Conservation (phyloP, 2,888 invertebrate genomes). For the Phytoseiulus persimilis region DNA sequence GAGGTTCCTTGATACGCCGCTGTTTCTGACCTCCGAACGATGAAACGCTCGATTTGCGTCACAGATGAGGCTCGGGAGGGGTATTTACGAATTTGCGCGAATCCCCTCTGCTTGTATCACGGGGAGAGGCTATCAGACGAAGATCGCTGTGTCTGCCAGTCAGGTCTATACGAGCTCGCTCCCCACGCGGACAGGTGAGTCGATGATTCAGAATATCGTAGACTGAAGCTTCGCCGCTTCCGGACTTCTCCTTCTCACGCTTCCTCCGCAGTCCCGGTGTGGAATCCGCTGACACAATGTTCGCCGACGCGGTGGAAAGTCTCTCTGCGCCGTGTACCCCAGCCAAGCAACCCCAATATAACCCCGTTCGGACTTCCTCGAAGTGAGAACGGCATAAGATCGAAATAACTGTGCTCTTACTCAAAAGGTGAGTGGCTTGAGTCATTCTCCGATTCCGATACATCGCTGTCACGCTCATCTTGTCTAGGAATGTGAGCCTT, state of each 20-base stretch:
- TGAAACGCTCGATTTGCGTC: not conserved
- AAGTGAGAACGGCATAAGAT: not conserved
- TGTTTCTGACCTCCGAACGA: too few species aligned
- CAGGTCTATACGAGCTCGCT: slow-evolving; percentile 14
- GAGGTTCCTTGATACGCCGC: too few species aligned
- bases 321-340: slow-evolving; percentile 26
- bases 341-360: not conserved
- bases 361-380: not conserved
- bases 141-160: slow-evolving; percentile 13
- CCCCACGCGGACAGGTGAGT: not conserved
- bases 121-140: slow-evolving; percentile 1
- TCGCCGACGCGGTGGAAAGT: slow-evolving; percentile 37
- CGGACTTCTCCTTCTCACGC: not conserved
- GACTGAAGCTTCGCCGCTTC: too few species aligned
- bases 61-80: not conserved
- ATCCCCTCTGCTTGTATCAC: slow-evolving; percentile 23
- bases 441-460: not conserved
- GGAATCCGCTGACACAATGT: slow-evolving; percentile 26
- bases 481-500: too few species aligned
- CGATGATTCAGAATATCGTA: not conserved
- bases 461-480: too few species aligned
- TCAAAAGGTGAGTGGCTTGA: not conserved
- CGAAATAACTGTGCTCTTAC: not conserved
- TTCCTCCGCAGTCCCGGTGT: slow-evolving; percentile 11
- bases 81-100: not conserved